Evolutionary conservation across 2,888 invertebrate genomes (phyloP).

Genomic region (Xestobium rufovillosum): DNA sequence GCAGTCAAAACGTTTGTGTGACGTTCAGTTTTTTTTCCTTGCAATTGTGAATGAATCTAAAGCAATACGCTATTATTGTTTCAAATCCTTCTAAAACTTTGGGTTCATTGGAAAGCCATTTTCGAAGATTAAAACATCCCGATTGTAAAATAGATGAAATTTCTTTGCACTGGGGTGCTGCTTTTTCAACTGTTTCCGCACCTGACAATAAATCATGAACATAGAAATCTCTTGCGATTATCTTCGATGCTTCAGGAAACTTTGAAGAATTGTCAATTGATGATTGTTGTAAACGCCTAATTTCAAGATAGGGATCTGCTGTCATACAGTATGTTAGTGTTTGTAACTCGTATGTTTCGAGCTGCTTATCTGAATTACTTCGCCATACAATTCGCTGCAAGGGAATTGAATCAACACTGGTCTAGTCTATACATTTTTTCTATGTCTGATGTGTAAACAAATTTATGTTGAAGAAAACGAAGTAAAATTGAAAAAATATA

Average conservation of each 20-base stretch:
- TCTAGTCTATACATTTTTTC: not conserved
- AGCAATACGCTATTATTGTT: too few relatives aligned
- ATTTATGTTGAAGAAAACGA: not conserved
- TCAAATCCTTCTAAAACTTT: not conserved
- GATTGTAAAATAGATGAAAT: not conserved
- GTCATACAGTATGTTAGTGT: not conserved
- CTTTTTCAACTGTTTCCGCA: not conserved
- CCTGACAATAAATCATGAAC: too few relatives aligned
- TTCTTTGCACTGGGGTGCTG: not conserved
- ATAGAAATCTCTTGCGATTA: constrained; percentile 1
- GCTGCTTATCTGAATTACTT: not conserved
- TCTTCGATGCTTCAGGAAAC: not conserved
- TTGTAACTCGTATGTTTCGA: not conserved
- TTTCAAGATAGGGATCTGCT: not conserved
- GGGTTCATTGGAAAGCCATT: not conserved
- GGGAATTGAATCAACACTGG: too few relatives aligned
- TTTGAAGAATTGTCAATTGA: not conserved
- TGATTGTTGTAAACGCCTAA: not conserved
- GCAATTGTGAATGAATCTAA: too few relatives aligned
- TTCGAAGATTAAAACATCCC: not conserved
- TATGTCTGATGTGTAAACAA: not conserved
- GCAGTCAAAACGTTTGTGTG: too few relatives aligned
- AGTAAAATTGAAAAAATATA: not conserved
- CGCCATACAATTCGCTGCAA: too few relatives aligned
- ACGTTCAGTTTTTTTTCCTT: too few relatives aligned